A percentile compares a stretch with the other conserved stretches of the same genome.
Conservation (phyloP, 1,140 invertebrate species). For the Drosophila bocki region DNA sequence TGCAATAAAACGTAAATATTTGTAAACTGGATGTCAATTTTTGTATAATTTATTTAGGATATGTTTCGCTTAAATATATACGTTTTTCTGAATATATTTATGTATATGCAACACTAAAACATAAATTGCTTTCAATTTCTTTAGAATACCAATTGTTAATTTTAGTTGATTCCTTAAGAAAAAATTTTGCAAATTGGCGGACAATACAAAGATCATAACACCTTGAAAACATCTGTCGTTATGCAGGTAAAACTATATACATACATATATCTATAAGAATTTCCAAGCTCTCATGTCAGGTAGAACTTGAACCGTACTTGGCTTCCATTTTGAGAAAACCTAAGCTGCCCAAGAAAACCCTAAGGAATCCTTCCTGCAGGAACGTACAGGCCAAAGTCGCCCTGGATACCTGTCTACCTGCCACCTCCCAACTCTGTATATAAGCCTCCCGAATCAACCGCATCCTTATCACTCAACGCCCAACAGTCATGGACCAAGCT, state of each 20-base stretch:
- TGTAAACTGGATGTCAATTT: too few relatives aligned
- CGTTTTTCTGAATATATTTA: too few relatives aligned
- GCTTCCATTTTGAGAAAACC: neutral
- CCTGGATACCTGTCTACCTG: constrained; percentile 18
- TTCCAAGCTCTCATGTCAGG: constrained; percentile 6
- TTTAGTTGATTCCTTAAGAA: neutral
- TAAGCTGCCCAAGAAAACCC: neutral
- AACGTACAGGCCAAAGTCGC: neutral
- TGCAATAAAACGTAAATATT: too few relatives aligned
- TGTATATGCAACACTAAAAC: too few relatives aligned
- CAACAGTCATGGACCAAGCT: constrained; percentile 45
- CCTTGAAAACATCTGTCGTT: constrained; percentile 2
- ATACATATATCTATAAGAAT: constrained; percentile 24
- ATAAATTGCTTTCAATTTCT: too few relatives aligned
- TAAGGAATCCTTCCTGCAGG: neutral
- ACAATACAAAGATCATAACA: neutral
- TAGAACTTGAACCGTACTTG: neutral
- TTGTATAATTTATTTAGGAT: too few relatives aligned
- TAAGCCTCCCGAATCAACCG: constrained; percentile 12
- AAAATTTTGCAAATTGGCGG: constrained; percentile 19
- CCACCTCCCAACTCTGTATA: constrained; percentile 11
- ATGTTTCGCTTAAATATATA: too few relatives aligned
- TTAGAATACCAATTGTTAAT: neutral
- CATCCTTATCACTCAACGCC: constrained; percentile 31
- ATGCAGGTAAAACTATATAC: constrained; percentile 6